A percentile compares a stretch with the other conserved stretches of the same genome.
phyloP scores from a whole-genome alignment of 2,888 invertebrate genomes.

The Colostygia pectinataria region DNA sequence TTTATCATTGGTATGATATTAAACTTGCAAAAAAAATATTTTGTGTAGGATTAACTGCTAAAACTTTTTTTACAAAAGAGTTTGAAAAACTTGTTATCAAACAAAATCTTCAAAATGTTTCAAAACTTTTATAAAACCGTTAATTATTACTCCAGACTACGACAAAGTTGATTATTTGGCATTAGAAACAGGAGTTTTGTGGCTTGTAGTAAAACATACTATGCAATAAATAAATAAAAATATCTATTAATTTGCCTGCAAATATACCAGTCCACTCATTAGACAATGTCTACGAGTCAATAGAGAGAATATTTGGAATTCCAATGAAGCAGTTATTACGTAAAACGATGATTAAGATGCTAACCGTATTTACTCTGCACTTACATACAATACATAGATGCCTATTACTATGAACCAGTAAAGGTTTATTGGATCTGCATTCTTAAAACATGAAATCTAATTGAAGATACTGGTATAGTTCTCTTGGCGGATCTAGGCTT shows the following conservation, averaged over 20 bases:
- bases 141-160: too few species aligned
- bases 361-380: constrained; percentile 1
- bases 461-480: too few species aligned
- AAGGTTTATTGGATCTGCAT: constrained; percentile 4
- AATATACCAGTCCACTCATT: constrained; percentile 40
- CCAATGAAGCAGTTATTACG: constrained; percentile 40
- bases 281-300: constrained; percentile 39
- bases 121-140: too few species aligned
- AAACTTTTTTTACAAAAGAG: too few species aligned
- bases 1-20: too few species aligned
- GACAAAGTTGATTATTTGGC: too few species aligned
- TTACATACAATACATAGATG: neutral
- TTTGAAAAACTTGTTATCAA: too few species aligned
- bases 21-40: too few species aligned
- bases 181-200: too few species aligned
- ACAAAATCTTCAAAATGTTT: too few species aligned
- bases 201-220: neutral
- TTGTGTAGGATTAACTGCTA: too few species aligned
- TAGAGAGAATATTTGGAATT: constrained; percentile 40
- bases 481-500: too few species aligned
- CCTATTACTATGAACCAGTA: neutral
- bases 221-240: neutral
- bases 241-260: constrained; percentile 15
- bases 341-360: constrained; percentile 30
- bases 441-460: constrained; percentile 4